Evolutionary conservation across 2,797 vertebrate genomes (phyloP), one percentile per base, ranked within the genome.

Genomic region (Leuciscus waleckii): DNA sequence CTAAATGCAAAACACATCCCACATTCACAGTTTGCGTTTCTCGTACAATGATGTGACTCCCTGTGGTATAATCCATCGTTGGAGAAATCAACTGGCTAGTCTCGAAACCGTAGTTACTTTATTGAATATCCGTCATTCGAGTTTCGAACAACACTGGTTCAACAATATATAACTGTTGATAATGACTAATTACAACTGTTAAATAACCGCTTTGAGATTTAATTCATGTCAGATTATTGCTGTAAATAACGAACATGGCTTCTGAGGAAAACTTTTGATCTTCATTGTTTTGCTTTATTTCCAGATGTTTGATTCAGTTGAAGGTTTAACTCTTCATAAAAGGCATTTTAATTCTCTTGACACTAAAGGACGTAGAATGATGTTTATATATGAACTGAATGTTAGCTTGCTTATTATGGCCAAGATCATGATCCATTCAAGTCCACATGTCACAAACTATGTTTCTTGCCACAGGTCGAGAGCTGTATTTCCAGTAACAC

Each of bases 1-100:
- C n/a, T 39, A 68, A 76, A 83, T 54, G 43, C 19, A 54, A 83
- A 76, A 76, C 43, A 54, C 58, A 77, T 54, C 63, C 23, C 49
- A 67, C 65, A 21, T 77, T 69, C 13, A 23, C 35, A 61, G 54
- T 61, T 23, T 32, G 61, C 1, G 19, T 54, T 54, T 51, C 26
- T 46, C 9, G 2, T 32, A 49, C 70, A 19, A 0, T 13, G 14
- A 8, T 73, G 41, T 49, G 35, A 51, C 46, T 51, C 43, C 0
- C 70, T 49, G 5, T 10, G 7, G 19, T 51, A 21, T 16, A 16
- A 26, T 17, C n/a, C n/a, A 29, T 32, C 43, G 9, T 11, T 37
- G 2, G 49, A 56, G 19, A 39, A 58, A 56, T n/a, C 3, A 14
- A 7, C 49, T 73, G 26, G n/a, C 23, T 21, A 21, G 16, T 51